Percentiles rank a stretch among this genome's conserved stretches.
phyloP scores from a whole-genome alignment of 2,113 vertebrate genomes.

The Oreocharis arfaki region DNA sequence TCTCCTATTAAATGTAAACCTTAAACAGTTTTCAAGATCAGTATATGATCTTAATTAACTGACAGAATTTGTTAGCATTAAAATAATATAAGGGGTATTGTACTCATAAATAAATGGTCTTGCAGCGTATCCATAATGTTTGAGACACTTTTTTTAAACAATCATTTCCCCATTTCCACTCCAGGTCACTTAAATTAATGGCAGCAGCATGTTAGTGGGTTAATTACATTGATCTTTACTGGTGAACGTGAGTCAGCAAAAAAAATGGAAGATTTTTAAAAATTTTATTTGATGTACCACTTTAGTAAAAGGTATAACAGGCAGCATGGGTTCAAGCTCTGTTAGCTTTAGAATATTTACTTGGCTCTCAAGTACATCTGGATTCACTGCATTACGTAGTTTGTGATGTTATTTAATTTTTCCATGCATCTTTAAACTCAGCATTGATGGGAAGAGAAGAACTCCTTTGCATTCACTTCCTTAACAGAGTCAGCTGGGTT shows the following conservation, averaged over 20 bases:
- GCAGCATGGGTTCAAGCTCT: conserved; percentile 52
- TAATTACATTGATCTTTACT: conserved; percentile 31
- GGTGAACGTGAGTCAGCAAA: conserved; percentile 40
- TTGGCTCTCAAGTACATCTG: conserved; percentile 55
- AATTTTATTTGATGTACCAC: conserved; percentile 32
- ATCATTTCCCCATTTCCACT: conserved; percentile 31
- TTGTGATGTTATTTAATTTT: conserved; percentile 29
- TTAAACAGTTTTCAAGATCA: conserved; percentile 74
- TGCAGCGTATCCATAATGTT: conserved; percentile 69
- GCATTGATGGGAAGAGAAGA: conserved; percentile 23
- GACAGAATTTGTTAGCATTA: conserved; percentile 65
- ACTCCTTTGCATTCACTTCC: conserved; percentile 1
- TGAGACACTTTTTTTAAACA: conserved; percentile 44
- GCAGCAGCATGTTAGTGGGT: conserved; percentile 50
- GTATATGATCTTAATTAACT: conserved; percentile 67
- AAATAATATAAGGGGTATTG: conserved; percentile 51
- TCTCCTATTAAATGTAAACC: conserved; percentile 75
- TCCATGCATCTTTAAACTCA: conserved; percentile 22
- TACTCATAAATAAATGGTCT: conserved; percentile 75
- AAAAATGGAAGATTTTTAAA: background rate
- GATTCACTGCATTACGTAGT: conserved; percentile 33
- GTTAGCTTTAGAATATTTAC: conserved; percentile 46
- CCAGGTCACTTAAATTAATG: conserved; percentile 37
- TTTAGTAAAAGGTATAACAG: conserved; percentile 61
- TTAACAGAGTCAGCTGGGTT: background rate